A percentile compares a stretch with the other conserved stretches of the same genome.
Conservation (phyloP, 1,140 invertebrate genomes). For the Aphidius gifuensis region DNA sequence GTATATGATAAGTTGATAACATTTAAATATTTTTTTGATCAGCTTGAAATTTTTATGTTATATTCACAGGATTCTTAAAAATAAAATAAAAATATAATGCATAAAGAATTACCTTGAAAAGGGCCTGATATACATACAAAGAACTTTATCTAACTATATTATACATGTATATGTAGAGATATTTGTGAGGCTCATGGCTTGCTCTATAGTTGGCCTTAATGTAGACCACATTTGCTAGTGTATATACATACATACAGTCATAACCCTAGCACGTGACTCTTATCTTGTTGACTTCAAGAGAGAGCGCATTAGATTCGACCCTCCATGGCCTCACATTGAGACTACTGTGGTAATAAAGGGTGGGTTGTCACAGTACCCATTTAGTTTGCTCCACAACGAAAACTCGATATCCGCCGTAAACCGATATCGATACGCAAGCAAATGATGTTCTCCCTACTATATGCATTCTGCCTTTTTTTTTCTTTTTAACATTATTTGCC, state of each 20-base stretch:
- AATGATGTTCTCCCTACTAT: too few relatives aligned
- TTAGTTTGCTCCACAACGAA: slow-evolving; percentile 13
- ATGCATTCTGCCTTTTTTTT: too few relatives aligned
- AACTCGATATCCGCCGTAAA: slow-evolving; percentile 24
- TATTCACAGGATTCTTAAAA: too few relatives aligned
- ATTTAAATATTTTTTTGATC: too few relatives aligned
- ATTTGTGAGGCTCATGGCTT: slow-evolving; percentile 4
- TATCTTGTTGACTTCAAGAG: slow-evolving; percentile 19
- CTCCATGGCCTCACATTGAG: slow-evolving; percentile 1
- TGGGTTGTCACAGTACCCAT: slow-evolving; percentile 10
- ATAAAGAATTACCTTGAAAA: too few relatives aligned
- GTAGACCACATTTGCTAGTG: slow-evolving; percentile 1
- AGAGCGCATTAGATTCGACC: slow-evolving; percentile 24
- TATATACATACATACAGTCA: neutral
- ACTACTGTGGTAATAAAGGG: neutral
- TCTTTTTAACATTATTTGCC: too few relatives aligned
- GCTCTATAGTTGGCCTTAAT: slow-evolving; percentile 6
- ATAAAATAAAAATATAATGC: too few relatives aligned
- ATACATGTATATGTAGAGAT: too few relatives aligned
- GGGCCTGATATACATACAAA: too few relatives aligned
- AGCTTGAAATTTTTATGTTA: too few relatives aligned
- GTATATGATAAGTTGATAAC: too few relatives aligned
- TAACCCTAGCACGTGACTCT: neutral
- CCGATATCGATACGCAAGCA: slow-evolving; percentile 16
- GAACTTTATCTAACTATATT: too few relatives aligned